Evolutionary conservation across 1,140 invertebrate species (phyloP).

Genomic region (Onthophagus taurus): DNA sequence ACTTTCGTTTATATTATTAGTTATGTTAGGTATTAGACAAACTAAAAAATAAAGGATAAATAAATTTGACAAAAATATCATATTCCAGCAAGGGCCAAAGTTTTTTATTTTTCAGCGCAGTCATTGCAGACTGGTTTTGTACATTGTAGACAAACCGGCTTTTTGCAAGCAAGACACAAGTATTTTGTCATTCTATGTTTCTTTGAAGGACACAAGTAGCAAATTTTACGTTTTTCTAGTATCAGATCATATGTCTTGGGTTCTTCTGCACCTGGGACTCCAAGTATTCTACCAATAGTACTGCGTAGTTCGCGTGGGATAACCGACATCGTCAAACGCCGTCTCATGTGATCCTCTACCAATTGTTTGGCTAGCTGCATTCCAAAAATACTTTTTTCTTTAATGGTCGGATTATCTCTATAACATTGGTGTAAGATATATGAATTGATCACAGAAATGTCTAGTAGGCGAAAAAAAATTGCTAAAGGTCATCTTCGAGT

Average conservation of each 20-base stretch:
- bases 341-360: not conserved
- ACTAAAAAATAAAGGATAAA: too few relatives aligned
- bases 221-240: not conserved
- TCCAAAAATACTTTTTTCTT: not conserved
- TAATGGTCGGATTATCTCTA: slow-evolving; percentile 4
- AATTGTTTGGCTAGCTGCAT: not conserved
- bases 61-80: too few relatives aligned
- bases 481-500: slow-evolving; percentile 30
- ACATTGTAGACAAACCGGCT: not conserved
- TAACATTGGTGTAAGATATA: not conserved
- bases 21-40: too few relatives aligned
- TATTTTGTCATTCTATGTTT: not conserved
- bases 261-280: not conserved
- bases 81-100: too few relatives aligned
- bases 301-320: not conserved
- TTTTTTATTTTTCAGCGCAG: not conserved
- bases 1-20: too few relatives aligned
- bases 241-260: too few relatives aligned
- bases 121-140: not conserved
- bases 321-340: not conserved
- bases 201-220: not conserved
- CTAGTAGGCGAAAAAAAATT: slow-evolving; percentile 21
- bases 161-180: not conserved
- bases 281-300: not conserved
- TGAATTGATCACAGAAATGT: not conserved